A percentile compares a stretch with the other conserved stretches of the same genome.
Conservation (phyloP, 2,888 invertebrate genomes). For the Encarsia formosa region DNA sequence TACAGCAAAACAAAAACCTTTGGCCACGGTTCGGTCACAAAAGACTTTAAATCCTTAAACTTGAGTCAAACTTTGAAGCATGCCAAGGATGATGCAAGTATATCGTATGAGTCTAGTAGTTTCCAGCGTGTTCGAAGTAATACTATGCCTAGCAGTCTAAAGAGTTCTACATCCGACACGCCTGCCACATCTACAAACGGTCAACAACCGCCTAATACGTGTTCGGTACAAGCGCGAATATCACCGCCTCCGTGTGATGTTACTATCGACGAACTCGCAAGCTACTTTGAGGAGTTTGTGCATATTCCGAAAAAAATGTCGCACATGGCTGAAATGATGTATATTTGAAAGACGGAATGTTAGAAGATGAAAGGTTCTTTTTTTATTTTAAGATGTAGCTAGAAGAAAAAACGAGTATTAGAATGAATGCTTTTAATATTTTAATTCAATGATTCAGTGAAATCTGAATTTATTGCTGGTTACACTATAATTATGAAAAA, state of each 20-base stretch:
- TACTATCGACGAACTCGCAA: slow-evolving; percentile 89
- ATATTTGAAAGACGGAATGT: slow-evolving; percentile 62
- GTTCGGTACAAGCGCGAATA: slow-evolving; percentile 76
- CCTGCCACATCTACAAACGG: slow-evolving; percentile 26
- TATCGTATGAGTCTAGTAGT: slow-evolving; percentile 39
- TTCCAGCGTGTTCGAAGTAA: slow-evolving; percentile 47
- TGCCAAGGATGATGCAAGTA: slow-evolving; percentile 44
- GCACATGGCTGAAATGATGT: slow-evolving; percentile 98
- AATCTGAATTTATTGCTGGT: too few species aligned
- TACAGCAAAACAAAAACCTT: slow-evolving; percentile 35
- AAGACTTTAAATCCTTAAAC: slow-evolving; percentile 44
- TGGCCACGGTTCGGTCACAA: slow-evolving; percentile 43
- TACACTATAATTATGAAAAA: too few species aligned
- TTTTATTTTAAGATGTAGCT: too few species aligned
- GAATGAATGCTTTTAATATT: too few species aligned
- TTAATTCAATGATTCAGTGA: too few species aligned
- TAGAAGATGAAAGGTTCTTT: slow-evolving; percentile 13
- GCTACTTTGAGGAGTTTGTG: slow-evolving; percentile 92
- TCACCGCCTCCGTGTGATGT: slow-evolving; percentile 74
- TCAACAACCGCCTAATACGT: slow-evolving; percentile 50
- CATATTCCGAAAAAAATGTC: slow-evolving; percentile 98
- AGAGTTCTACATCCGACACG: slow-evolving; percentile 26
- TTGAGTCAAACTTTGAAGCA: slow-evolving; percentile 36
- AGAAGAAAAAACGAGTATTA: too few species aligned
- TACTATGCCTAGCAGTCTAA: slow-evolving; percentile 47